Base-by-base conservation (phyloP, 2,797 vertebrate species). In the Dryobates pubescens region DNA sequence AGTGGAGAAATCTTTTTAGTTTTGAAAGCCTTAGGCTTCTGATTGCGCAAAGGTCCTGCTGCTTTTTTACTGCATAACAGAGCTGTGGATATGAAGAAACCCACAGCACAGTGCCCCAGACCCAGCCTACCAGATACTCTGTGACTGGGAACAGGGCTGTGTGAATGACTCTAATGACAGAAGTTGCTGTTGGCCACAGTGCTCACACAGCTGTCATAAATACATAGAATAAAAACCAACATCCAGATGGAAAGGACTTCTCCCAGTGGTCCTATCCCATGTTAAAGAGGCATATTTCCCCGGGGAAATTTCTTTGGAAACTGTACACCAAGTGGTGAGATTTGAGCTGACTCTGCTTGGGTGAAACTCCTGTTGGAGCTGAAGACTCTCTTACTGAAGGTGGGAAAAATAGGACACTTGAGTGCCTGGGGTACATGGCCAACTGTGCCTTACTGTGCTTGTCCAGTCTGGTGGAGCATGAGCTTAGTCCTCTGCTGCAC, bases 11-110 rank as follows among this genome's bases (percentile, higher is more conserved):
- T 49, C 10, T 74, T 70, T 79, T 56, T 82, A 71, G 36, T 74
- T 91, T 75, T 32, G 38, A 85, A 86, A 83, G 63, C 41, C 32
- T 58, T 29, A 59, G 85, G 49, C 67, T 92, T 88, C 64, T 62
- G 22, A 34, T 59, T 43, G 49, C 24, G 13, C 36, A 36, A 64
- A 77, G 20, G 57, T 94, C 32, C 64, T 86, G 62, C 49, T 88
- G 62, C 4, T 14, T 88, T 92, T 92, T 77, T 88, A 47, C 49
- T 88, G 23, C 45, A 29, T 73, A 80, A 59, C 68, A 68, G 68
- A 86, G 34, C 68, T 63, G 14, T 65, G 58, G 80, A 24, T 64
- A 30, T 58, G 80, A 77, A 82, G 77, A 91, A 88, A 67, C 38
- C 70, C 74, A 41, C 19, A 49, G 32, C 8, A 24, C 38, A 89